These are phyloP conservation scores for Salminus brasiliensis DNA, from an alignment of 2,113 vertebrate genomes.

Conservation along the genomic window DNA sequence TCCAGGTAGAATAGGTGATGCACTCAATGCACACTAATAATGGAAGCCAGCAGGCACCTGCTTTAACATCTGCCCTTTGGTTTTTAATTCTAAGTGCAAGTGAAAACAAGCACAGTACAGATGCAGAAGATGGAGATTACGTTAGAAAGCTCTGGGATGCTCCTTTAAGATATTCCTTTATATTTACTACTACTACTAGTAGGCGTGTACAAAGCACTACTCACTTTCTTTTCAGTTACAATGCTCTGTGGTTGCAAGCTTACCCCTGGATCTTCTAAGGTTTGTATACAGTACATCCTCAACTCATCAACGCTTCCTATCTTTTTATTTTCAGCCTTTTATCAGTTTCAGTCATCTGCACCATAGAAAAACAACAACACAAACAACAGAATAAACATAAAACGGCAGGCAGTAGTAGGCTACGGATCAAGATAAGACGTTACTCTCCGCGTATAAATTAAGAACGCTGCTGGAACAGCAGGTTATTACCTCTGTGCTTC, in stretches of 20 bases:
- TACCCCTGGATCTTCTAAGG: neutral
- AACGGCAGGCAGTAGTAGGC: constrained; percentile 43
- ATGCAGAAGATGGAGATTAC: neutral
- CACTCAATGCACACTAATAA: too few species aligned
- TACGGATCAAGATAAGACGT: constrained; percentile 25
- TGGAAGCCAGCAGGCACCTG: too few species aligned
- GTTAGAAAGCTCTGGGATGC: neutral
- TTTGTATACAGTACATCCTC: constrained; percentile 43
- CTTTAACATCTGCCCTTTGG: too few species aligned
- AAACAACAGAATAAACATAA: neutral
- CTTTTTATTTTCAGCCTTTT: neutral
- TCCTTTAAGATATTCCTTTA: neutral
- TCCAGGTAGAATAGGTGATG: too few species aligned
- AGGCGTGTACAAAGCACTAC: constrained; percentile 7
- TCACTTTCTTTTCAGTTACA: neutral
- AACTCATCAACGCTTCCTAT: too few species aligned
- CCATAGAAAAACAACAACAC: constrained; percentile 17
- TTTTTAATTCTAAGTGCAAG: too few species aligned
- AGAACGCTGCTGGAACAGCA: constrained; percentile 8
- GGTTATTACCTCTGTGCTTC: neutral
- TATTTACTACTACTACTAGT: neutral
- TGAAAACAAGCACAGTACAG: too few species aligned
- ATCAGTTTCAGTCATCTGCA: constrained; percentile 36
- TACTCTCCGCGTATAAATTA: constrained; percentile 29
- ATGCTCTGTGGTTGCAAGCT: neutral